phyloP scores from a whole-genome alignment of 1,140 invertebrate genomes.

The Ceratina australensis region DNA sequence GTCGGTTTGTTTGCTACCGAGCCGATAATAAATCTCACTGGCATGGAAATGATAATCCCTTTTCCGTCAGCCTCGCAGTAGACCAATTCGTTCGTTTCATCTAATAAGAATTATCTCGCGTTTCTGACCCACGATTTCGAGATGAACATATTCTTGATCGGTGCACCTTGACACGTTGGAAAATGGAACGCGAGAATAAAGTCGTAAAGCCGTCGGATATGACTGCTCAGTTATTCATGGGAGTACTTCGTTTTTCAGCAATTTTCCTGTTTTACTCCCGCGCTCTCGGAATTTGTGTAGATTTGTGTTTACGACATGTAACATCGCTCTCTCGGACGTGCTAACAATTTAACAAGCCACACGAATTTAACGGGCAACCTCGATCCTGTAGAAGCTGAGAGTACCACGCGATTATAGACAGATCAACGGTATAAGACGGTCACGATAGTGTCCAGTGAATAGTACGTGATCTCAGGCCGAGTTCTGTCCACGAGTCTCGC shows the following conservation, averaged over 20 bases:
- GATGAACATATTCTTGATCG: neutral
- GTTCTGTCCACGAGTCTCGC: slow-evolving; percentile 53
- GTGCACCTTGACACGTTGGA: neutral
- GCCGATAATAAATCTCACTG: neutral
- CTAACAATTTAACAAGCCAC: no score
- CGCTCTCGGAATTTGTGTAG: neutral
- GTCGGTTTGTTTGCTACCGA: neutral
- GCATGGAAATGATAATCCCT: neutral
- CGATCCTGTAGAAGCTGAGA: no score
- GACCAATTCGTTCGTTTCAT: no score
- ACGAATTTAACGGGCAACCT: no score
- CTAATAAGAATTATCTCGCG: no score
- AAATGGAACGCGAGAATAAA: neutral
- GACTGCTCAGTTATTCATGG: slow-evolving; percentile 1
- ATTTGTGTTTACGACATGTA: slow-evolving; percentile 1
- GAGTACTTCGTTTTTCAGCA: neutral
- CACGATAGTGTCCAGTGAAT: slow-evolving; percentile 58
- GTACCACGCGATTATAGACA: slow-evolving; percentile 20
- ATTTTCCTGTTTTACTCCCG: neutral
- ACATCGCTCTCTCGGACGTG: neutral
- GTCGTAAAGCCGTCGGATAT: neutral
- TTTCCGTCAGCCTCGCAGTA: no score
- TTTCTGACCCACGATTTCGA: no score
- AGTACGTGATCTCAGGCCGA: slow-evolving; percentile 33
- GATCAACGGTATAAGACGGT: slow-evolving; percentile 27